Conservation (phyloP, 2,888 invertebrate species). For the Gymnoscelis rufifasciata region DNA sequence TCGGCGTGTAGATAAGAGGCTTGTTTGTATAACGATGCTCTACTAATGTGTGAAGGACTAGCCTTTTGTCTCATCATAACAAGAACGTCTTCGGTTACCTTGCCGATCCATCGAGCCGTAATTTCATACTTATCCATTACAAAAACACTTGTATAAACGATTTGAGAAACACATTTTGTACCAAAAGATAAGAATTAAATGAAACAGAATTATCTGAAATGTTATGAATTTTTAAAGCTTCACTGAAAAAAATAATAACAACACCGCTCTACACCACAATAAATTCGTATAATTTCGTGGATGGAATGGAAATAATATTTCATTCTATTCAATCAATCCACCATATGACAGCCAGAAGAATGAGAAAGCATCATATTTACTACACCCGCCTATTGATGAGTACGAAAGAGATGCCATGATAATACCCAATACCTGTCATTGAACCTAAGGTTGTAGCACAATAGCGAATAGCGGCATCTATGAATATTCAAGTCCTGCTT, state of each 20-base stretch:
- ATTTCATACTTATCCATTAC: conserved; percentile 21
- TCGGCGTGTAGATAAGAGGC: conserved; percentile 61
- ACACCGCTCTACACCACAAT: conserved; percentile 1
- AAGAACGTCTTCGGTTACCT: conserved; percentile 67
- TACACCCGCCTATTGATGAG: background rate
- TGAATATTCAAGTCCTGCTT: background rate
- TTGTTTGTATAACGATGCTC: conserved; percentile 70
- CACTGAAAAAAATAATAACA: conserved; percentile 18
- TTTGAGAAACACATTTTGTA: conserved; percentile 27
- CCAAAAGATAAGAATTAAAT: conserved; percentile 9
- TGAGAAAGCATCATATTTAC: conserved; percentile 3
- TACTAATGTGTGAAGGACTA: conserved; percentile 75
- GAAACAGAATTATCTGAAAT: no score
- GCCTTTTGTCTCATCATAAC: conserved; percentile 62
- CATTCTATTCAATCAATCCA: no score
- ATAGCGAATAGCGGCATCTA: conserved; percentile 11
- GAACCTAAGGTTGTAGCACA: background rate
- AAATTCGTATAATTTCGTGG: conserved; percentile 5
- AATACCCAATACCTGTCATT: conserved; percentile 8
- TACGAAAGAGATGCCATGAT: background rate
- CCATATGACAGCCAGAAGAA: background rate
- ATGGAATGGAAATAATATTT: background rate
- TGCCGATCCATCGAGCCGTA: conserved; percentile 44
- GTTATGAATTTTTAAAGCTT: conserved; percentile 15
- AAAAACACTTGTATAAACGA: conserved; percentile 34